phyloP scores from a whole-genome alignment of 2,888 invertebrate species.

The Pheosia gnoma region DNA sequence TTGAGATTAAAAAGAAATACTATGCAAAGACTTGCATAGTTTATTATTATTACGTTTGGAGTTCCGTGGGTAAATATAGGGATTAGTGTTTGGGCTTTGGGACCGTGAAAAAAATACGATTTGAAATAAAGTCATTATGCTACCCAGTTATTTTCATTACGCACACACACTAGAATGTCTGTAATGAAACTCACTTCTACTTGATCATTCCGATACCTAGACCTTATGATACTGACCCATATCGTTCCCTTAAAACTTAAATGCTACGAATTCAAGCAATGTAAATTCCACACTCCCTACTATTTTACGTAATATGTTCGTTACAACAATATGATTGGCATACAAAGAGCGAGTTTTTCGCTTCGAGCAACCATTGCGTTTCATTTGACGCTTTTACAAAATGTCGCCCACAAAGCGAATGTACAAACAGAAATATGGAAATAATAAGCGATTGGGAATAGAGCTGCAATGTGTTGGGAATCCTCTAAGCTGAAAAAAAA shows the following conservation, averaged over 20 bases:
- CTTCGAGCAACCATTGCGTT: neutral
- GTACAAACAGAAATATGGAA: neutral
- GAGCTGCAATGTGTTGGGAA: neutral
- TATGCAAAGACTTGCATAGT: no score
- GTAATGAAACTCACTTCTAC: no score
- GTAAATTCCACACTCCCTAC: neutral
- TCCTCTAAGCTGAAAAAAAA: no score
- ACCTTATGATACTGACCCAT: no score
- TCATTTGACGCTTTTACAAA: neutral
- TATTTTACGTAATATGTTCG: neutral
- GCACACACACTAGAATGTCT: no score
- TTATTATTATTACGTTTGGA: neutral
- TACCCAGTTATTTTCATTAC: no score
- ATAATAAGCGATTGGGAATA: neutral
- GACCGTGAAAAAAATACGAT: no score
- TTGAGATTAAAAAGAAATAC: no score
- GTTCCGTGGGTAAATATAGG: neutral
- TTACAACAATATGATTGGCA: slow-evolving; percentile 7
- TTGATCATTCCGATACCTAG: no score
- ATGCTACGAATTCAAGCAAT: neutral
- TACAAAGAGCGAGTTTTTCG: slow-evolving; percentile 8
- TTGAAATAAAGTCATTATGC: no score
- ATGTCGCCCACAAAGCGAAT: neutral
- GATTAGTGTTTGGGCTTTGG: no score
- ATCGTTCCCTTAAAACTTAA: no score